These are phyloP conservation scores for Drepana falcataria DNA, from an alignment of 2,888 invertebrate species.

Conservation along the genomic window DNA sequence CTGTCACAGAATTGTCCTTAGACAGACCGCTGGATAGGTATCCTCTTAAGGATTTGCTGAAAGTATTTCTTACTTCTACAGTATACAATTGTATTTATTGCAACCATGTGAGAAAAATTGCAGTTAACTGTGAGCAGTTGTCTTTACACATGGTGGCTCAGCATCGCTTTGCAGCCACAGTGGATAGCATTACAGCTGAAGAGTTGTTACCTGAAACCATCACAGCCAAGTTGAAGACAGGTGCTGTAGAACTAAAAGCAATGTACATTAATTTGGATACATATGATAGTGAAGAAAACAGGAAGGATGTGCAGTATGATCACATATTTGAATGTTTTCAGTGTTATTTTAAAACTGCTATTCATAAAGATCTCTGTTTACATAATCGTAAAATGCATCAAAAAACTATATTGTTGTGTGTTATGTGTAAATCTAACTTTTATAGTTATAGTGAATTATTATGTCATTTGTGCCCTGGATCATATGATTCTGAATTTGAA, in stretches of 20 bases:
- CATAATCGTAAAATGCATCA: constrained; percentile 93
- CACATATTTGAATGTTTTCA: constrained; percentile 91
- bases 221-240: constrained; percentile 80
- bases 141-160: constrained; percentile 88
- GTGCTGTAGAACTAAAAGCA: constrained; percentile 79
- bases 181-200: constrained; percentile 87
- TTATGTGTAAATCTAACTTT: constrained; percentile 93
- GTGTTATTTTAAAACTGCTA: constrained; percentile 86
- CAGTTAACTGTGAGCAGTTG: constrained; percentile 89
- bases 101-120: constrained; percentile 90
- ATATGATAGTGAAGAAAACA: constrained; percentile 81
- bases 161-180: constrained; percentile 88
- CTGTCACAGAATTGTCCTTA: constrained; percentile 83
- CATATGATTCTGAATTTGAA: constrained; percentile 82
- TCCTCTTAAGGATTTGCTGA: constrained; percentile 83
- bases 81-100: constrained; percentile 88
- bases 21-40: constrained; percentile 87
- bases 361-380: constrained; percentile 91
- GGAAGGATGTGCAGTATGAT: constrained; percentile 78
- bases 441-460: constrained; percentile 92
- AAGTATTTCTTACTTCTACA: constrained; percentile 85
- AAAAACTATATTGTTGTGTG: constrained; percentile 88
- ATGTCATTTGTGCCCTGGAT: constrained; percentile 92
- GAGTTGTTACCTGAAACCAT: constrained; percentile 85
- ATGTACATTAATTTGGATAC: constrained; percentile 86